These are phyloP conservation scores for Dasyprocta punctata DNA, from an alignment of 2,113 vertebrate species.

Conservation along the genomic window DNA sequence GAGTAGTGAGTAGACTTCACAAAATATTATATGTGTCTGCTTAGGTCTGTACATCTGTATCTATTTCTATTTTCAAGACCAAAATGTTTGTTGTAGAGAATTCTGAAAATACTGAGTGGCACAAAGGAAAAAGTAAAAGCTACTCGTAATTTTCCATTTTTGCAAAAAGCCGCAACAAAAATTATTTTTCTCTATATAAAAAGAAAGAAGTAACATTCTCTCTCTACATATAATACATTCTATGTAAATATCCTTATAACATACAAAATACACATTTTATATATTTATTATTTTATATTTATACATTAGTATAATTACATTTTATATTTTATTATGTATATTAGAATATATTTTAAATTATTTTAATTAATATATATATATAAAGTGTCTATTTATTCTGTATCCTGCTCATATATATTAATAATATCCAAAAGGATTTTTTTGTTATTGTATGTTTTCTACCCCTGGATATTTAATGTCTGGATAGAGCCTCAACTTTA, in stretches of 20 bases:
- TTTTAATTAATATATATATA: background rate
- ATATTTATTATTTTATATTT: background rate
- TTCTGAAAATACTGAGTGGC: background rate
- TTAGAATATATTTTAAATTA: background rate
- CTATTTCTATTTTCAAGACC: background rate
- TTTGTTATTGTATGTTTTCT: background rate
- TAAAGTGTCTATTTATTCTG: constrained; percentile 18
- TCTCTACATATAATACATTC: background rate
- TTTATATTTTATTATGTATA: background rate
- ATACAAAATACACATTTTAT: background rate
- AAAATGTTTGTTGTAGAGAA: constrained; percentile 11
- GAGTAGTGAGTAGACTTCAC: background rate
- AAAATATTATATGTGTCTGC: background rate
- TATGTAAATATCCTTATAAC: background rate
- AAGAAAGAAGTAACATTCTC: background rate
- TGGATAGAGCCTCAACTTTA: background rate
- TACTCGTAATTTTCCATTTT: background rate
- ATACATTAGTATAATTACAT: background rate
- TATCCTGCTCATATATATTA: background rate
- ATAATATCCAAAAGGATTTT: background rate
- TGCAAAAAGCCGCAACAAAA: background rate
- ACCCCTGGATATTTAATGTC: background rate
- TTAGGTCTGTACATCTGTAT: background rate
- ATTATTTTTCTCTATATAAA: background rate
- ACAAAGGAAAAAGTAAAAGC: constrained; percentile 18